Evolutionary conservation across 2,113 vertebrate genomes (phyloP).

Genomic region (Percina caprodes): DNA sequence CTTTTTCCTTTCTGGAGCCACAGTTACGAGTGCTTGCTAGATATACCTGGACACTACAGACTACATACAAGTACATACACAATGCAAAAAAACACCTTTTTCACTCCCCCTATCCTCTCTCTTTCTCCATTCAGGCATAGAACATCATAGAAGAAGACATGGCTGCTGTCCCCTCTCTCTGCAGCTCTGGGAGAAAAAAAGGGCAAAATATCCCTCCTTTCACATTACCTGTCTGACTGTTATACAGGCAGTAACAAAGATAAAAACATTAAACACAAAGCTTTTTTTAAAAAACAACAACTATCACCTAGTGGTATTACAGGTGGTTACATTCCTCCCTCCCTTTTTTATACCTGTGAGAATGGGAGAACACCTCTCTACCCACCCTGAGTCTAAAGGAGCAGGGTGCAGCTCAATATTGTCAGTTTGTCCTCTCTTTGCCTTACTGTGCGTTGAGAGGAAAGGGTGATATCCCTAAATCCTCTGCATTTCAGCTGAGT

Average conservation of each 20-base stretch:
- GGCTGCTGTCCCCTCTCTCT: conserved; percentile 48
- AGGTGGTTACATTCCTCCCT: conserved; percentile 74
- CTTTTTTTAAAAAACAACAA: conserved; percentile 2
- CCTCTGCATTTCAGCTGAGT: conserved; percentile 7
- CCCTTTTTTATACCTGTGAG: conserved; percentile 55
- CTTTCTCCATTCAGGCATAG: conserved; percentile 81
- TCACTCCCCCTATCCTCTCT: conserved; percentile 45
- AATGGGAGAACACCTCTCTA: conserved; percentile 63
- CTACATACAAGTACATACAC: conserved; percentile 68
- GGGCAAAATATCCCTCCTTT: conserved; percentile 42
- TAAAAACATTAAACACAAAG: conserved; percentile 69
- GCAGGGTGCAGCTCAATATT: conserved; percentile 67
- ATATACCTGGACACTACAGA: conserved; percentile 71
- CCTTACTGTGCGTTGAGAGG: conserved; percentile 36
- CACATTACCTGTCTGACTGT: conserved; percentile 52
- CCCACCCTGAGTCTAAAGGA: conserved; percentile 77
- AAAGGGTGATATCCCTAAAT: conserved; percentile 17
- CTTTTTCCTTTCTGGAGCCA: conserved; percentile 22
- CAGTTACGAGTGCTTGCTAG: conserved; percentile 55
- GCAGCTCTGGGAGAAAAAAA: conserved; percentile 61
- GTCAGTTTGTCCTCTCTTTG: conserved; percentile 56
- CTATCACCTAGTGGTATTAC: conserved; percentile 47
- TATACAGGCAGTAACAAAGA: conserved; percentile 66
- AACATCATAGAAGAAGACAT: conserved; percentile 83
- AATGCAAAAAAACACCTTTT: conserved; percentile 51